A percentile compares a stretch with the other conserved stretches of the same genome.
These are phyloP conservation scores for Thaumetopoea pityocampa DNA, from an alignment of 1,140 invertebrate species.

Conservation along the genomic window DNA sequence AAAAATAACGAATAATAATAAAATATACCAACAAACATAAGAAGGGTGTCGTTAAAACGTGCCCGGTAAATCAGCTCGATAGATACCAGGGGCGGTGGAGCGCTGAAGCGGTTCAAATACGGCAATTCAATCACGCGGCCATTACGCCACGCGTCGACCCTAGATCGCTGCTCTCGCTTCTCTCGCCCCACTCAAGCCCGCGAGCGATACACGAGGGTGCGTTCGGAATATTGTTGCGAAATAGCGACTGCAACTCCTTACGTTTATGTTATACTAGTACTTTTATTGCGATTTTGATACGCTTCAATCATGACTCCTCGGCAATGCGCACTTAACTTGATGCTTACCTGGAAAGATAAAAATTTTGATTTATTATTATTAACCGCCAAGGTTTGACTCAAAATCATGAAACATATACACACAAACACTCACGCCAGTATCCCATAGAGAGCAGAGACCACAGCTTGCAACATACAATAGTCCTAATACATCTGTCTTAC, in stretches of 20 bases:
- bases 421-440: too few species aligned
- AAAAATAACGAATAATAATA: too few species aligned
- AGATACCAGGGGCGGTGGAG: constrained; percentile 45
- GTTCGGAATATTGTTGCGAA: constrained; percentile 32
- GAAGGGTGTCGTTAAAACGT: constrained; percentile 23
- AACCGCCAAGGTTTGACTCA: too few species aligned
- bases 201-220: constrained; percentile 14
- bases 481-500: too few species aligned
- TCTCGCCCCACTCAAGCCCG: constrained; percentile 10
- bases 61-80: constrained; percentile 44
- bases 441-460: too few species aligned
- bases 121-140: constrained; percentile 56
- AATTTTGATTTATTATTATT: constrained; percentile 4
- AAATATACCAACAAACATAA: too few species aligned
- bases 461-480: too few species aligned
- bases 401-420: too few species aligned
- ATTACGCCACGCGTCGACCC: constrained; percentile 45
- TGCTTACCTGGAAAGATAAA: constrained; percentile 44
- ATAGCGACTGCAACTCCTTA: constrained; percentile 38
- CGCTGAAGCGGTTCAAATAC: constrained; percentile 46
- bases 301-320: constrained; percentile 6
- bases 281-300: constrained; percentile 45
- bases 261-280: constrained; percentile 44
- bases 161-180: constrained; percentile 20
- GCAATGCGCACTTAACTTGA: not conserved